Percentiles rank a stretch among this genome's conserved stretches.
phyloP scores from a whole-genome alignment of 2,888 invertebrate genomes.

The Noctuana brunneofusca region DNA sequence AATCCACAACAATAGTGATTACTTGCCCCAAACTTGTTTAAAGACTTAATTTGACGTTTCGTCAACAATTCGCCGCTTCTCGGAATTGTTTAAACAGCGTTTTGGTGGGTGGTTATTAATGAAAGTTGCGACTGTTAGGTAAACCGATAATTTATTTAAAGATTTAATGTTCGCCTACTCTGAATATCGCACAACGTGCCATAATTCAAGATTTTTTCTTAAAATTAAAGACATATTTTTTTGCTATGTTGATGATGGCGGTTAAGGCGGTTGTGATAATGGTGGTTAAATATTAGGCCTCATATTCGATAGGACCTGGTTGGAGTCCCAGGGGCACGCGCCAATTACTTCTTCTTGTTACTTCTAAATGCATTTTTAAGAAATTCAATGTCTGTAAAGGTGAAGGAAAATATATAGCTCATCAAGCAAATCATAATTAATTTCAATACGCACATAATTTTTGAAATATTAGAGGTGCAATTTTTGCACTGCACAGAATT shows the following conservation, averaged over 20 bases:
- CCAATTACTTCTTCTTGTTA: too few species aligned
- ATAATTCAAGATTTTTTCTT: neutral
- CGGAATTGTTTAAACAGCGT: conserved; percentile 23
- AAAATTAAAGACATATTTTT: neutral
- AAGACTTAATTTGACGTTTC: conserved; percentile 35
- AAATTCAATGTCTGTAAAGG: too few species aligned
- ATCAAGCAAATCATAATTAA: too few species aligned
- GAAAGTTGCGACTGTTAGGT: conserved; percentile 28
- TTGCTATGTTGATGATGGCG: neutral
- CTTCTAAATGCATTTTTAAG: too few species aligned
- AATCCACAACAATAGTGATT: conserved; percentile 9
- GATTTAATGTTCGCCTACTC: neutral
- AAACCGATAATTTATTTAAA: conserved; percentile 14
- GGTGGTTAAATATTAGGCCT: too few species aligned
- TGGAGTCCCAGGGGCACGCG: too few species aligned
- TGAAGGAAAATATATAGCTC: too few species aligned
- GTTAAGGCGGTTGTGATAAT: neutral
- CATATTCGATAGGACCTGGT: too few species aligned
- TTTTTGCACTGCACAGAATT: too few species aligned
- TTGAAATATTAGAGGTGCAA: too few species aligned
- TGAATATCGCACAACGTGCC: neutral
- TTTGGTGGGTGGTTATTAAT: conserved; percentile 24
- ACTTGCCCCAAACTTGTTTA: conserved; percentile 27
- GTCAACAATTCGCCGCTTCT: conserved; percentile 28
- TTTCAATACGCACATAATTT: too few species aligned